These are phyloP conservation scores for Synanceia verrucosa DNA, from an alignment of 2,797 vertebrate species.

Conservation along the genomic window DNA sequence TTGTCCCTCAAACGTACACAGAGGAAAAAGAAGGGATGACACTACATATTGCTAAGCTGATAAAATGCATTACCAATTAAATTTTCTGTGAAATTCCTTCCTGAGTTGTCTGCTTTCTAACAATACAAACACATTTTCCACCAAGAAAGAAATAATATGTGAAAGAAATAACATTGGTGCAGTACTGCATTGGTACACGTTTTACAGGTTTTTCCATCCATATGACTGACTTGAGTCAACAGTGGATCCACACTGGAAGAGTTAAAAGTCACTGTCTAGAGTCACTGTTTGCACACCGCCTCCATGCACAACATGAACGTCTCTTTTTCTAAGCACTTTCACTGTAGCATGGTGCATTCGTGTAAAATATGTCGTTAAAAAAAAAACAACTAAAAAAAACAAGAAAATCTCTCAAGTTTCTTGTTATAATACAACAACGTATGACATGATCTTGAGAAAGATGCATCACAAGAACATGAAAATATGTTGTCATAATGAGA, in stretches of 20 bases:
- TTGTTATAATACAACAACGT: background rate
- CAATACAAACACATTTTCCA: background rate
- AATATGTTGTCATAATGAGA: background rate
- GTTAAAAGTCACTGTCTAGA: conserved; percentile 20
- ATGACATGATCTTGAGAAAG: background rate
- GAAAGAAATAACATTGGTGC: conserved; percentile 3
- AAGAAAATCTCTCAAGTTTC: background rate
- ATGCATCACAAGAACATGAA: background rate
- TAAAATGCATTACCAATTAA: background rate
- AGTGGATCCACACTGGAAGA: conserved; percentile 8
- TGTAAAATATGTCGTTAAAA: too few species aligned
- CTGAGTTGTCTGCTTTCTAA: background rate
- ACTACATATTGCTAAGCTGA: too few species aligned
- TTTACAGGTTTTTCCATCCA: conserved; percentile 47
- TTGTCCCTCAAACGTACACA: background rate
- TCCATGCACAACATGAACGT: conserved; percentile 12
- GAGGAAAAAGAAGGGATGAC: too few species aligned
- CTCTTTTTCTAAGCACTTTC: background rate
- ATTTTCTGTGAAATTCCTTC: too few species aligned
- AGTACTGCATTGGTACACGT: conserved; percentile 26
- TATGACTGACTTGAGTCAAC: conserved; percentile 42
- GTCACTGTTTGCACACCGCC: conserved; percentile 28
- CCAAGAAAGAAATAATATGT: background rate
- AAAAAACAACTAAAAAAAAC: too few species aligned
- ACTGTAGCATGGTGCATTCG: background rate